Conservation (phyloP, 92 coral and sea anemone species). For the Anthopleura xanthogrammica region DNA sequence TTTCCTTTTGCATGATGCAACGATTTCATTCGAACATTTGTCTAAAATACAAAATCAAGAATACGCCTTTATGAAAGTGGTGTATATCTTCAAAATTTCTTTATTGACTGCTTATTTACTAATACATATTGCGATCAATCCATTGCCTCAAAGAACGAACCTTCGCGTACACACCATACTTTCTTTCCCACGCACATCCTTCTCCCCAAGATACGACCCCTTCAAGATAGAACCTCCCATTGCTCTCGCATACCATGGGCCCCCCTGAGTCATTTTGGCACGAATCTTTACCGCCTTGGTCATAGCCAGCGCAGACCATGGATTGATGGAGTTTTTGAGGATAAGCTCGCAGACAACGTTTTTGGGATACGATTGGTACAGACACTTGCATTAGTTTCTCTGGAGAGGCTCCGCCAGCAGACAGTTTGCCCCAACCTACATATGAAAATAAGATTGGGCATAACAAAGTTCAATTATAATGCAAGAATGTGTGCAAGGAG, state of each 20-base stretch:
- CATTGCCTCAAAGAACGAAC: slow-evolving; percentile 17
- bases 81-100: background rate
- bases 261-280: slow-evolving; percentile 30
- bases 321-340: slow-evolving; percentile 18
- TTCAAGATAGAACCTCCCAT: slow-evolving; percentile 20
- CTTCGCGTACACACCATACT: slow-evolving; percentile 23
- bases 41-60: no score
- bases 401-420: slow-evolving; percentile 14
- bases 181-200: slow-evolving; percentile 7
- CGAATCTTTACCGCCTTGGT: slow-evolving; percentile 14
- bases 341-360: background rate
- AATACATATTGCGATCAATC: slow-evolving; percentile 11
- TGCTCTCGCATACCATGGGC: slow-evolving; percentile 21
- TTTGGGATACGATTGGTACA: slow-evolving; percentile 16
- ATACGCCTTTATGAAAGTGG: no score
- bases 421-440: slow-evolving; percentile 26
- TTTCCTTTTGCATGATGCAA: no score
- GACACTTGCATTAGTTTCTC: slow-evolving; percentile 20
- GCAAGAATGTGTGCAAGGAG: no score
- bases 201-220: slow-evolving; percentile 37
- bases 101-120: background rate
- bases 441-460: background rate
- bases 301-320: slow-evolving; percentile 34
- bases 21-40: no score
- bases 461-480: background rate